These are phyloP conservation scores for Strix occidentalis DNA, from an alignment of 2,797 vertebrate species.

Conservation along the genomic window DNA sequence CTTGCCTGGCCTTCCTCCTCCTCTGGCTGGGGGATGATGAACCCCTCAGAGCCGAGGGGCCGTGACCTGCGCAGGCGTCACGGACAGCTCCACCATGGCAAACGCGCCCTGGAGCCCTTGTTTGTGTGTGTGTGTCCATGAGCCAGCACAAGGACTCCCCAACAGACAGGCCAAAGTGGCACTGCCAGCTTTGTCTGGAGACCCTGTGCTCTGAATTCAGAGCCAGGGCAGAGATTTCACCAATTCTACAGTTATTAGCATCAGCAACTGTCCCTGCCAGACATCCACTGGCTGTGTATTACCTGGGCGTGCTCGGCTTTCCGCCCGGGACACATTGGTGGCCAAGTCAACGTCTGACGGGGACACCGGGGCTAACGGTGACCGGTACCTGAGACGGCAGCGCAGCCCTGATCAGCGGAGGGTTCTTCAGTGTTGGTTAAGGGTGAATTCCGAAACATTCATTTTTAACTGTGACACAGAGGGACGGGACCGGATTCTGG, in stretches of 20 bases:
- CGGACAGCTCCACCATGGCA: no score
- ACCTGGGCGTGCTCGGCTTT: background rate
- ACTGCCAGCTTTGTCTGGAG: background rate
- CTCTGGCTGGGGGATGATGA: background rate
- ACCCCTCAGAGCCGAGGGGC: background rate
- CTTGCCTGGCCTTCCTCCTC: background rate
- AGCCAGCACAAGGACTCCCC: background rate
- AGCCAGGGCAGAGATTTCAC: background rate
- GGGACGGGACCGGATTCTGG: background rate
- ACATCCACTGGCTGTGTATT: background rate
- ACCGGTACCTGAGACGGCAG: rapidly evolving
- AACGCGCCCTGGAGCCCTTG: background rate
- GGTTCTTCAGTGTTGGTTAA: background rate
- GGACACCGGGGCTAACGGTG: background rate
- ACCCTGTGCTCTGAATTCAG: background rate
- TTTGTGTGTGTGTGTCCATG: no score
- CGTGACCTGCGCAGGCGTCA: no score
- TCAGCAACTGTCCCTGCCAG: background rate
- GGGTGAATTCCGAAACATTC: background rate
- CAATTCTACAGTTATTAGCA: background rate
- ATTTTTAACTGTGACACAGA: background rate
- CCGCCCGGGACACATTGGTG: rapidly evolving
- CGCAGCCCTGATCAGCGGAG: rapidly evolving
- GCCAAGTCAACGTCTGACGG: background rate
- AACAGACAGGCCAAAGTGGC: background rate